Evolutionary conservation across 2,113 vertebrate species (phyloP).

Genomic region (Apeltes quadracus): DNA sequence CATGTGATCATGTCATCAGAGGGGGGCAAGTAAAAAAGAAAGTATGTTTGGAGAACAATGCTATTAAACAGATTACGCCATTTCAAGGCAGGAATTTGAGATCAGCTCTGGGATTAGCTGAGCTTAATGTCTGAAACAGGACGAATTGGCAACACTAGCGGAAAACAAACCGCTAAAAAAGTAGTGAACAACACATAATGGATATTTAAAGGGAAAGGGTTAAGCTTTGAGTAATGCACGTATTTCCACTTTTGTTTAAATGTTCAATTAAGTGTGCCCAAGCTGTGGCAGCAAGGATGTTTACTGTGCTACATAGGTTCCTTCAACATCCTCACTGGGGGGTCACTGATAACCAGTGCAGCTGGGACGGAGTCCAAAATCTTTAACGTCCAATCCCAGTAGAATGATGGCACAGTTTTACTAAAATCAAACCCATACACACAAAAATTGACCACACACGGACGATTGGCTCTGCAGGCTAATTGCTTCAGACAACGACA

Average conservation of each 20-base stretch:
- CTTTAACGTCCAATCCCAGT: conserved; percentile 4
- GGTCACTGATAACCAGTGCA: background rate
- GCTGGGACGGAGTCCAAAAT: conserved; percentile 28
- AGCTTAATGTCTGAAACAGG: conserved; percentile 40
- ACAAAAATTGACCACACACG: conserved; percentile 5
- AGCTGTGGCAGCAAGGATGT: background rate
- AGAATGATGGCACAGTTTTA: conserved; percentile 16
- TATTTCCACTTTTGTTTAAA: background rate
- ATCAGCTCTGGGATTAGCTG: conserved; percentile 51
- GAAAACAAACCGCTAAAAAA: conserved; percentile 8
- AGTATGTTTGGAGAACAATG: conserved; percentile 5
- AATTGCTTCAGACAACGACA: conserved; percentile 16
- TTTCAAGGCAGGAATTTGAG: conserved; percentile 36
- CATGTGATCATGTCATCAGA: conserved; percentile 25
- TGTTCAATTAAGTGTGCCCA: background rate
- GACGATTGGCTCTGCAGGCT: conserved; percentile 16
- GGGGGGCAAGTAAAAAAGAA: conserved; percentile 6
- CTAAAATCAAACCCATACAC: conserved; percentile 23
- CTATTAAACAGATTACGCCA: background rate
- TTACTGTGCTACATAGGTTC: background rate
- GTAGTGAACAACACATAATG: background rate
- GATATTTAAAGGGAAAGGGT: background rate
- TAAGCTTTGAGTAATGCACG: background rate
- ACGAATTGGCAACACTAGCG: conserved; percentile 11
- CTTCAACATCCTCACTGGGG: background rate